Percentiles rank a stretch among this genome's conserved stretches.
Evolutionary conservation across 1,140 invertebrate species (phyloP).

Genomic region (Coboldia fuscipes): DNA sequence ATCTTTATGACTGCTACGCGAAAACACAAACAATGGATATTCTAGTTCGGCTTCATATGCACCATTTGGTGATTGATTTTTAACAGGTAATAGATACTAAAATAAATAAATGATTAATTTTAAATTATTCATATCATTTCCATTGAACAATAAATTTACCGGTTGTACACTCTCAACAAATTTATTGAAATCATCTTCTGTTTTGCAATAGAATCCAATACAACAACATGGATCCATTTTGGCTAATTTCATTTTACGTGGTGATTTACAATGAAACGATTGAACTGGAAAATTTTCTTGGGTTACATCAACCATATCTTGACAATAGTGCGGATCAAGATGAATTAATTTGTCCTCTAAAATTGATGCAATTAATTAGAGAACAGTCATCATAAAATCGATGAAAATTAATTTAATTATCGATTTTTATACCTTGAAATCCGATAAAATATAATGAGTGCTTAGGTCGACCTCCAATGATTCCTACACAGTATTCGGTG

Average conservation of each 20-base stretch:
- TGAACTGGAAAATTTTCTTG: constrained; percentile 45
- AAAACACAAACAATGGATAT: constrained; percentile 65
- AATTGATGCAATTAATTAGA: constrained; percentile 8
- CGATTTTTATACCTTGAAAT: constrained; percentile 38
- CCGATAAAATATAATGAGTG: constrained; percentile 85
- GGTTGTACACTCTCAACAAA: constrained; percentile 46
- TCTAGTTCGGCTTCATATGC: constrained; percentile 22
- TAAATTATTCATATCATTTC: constrained; percentile 3
- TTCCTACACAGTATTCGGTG: constrained; percentile 63
- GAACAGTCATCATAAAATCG: neutral
- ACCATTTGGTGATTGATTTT: constrained; percentile 11
- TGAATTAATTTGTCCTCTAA: constrained; percentile 74
- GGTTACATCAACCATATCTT: constrained; percentile 68
- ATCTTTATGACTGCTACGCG: constrained; percentile 40
- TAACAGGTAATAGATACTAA: constrained; percentile 36
- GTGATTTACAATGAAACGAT: constrained; percentile 68
- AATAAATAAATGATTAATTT: constrained; percentile 15
- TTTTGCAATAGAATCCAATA: constrained; percentile 71
- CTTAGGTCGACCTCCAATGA: constrained; percentile 77
- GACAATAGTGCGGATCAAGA: constrained; percentile 82
- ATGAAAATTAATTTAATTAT: neutral
- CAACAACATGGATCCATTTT: constrained; percentile 89
- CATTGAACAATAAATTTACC: constrained; percentile 17
- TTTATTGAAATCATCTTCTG: constrained; percentile 51
- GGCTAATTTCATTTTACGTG: constrained; percentile 64